Percentiles rank a stretch among this genome's conserved stretches.
phyloP scores from a whole-genome alignment of 2,113 vertebrate genomes.

The Petroica traversi region DNA sequence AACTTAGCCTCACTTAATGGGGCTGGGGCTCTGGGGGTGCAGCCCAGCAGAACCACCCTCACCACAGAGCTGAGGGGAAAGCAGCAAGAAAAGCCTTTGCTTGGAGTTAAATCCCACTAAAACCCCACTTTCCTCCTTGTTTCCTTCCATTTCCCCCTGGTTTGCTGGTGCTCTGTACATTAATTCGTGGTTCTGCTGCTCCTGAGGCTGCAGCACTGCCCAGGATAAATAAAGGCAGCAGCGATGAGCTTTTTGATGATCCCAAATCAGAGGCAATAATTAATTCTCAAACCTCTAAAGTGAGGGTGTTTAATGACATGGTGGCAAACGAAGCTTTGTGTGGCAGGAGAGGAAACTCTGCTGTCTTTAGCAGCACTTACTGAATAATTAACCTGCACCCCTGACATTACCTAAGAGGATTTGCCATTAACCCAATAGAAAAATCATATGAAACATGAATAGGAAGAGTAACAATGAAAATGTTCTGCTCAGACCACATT shows the following conservation, averaged over 20 bases:
- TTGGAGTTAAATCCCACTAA: not conserved
- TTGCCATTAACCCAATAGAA: not conserved
- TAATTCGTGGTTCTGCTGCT: not conserved
- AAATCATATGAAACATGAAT: not conserved
- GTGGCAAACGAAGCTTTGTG: not conserved
- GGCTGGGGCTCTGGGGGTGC: too few relatives aligned
- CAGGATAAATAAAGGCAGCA: not conserved
- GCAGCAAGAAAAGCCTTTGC: not conserved
- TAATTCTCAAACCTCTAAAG: not conserved
- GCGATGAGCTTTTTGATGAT: not conserved
- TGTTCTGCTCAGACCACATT: not conserved
- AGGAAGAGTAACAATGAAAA: not conserved
- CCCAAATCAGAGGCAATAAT: not conserved
- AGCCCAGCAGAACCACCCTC: not conserved
- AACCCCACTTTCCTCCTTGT: not conserved
- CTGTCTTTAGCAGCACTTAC: not conserved
- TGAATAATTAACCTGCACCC: constrained; percentile 27
- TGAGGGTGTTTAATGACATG: not conserved
- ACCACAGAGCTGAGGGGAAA: rapidly evolving
- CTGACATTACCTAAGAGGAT: not conserved
- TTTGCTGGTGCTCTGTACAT: not conserved
- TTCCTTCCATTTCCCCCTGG: not conserved
- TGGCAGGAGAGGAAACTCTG: not conserved
- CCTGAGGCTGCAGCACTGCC: too few relatives aligned
- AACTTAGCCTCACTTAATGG: too few relatives aligned